These are phyloP conservation scores for Blennius ocellaris DNA, from an alignment of 2,113 vertebrate genomes.

Conservation along the genomic window DNA sequence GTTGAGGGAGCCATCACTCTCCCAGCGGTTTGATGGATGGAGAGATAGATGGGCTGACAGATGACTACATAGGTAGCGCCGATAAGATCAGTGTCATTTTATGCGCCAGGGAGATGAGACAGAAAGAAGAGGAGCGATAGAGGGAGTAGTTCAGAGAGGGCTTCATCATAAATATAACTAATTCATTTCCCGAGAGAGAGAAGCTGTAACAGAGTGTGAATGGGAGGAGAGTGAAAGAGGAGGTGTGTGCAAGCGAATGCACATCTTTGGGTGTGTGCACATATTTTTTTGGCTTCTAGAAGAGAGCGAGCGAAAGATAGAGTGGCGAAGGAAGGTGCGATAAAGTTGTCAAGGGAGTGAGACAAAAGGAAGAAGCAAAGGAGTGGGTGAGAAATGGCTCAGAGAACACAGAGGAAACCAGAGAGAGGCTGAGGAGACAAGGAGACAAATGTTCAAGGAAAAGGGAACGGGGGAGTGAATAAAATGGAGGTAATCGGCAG, in stretches of 20 bases:
- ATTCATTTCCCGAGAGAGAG: conserved; percentile 77
- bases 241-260: conserved; percentile 3
- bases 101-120: conserved; percentile 73
- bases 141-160: conserved; percentile 47
- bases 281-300: conserved; percentile 2
- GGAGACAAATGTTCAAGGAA: conserved; percentile 47
- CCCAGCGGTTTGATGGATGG: conserved; percentile 74
- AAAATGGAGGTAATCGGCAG: conserved; percentile 55
- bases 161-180: conserved; percentile 81
- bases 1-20: conserved; percentile 69
- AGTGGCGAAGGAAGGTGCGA: conserved; percentile 35
- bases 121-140: conserved; percentile 28
- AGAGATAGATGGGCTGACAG: conserved; percentile 75
- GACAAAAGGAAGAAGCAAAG: conserved; percentile 47
- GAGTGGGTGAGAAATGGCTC: conserved; percentile 59
- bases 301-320: conserved; percentile 21
- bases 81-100: conserved; percentile 82
- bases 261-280: conserved; percentile 9
- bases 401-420: conserved; percentile 8
- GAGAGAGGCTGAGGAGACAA: conserved; percentile 31
- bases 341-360: conserved; percentile 61
- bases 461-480: conserved; percentile 60
- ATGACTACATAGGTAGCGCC: conserved; percentile 74
- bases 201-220: conserved; percentile 52
- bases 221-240: conserved; percentile 38